These are phyloP conservation scores for Periophthalmodon schlosseri DNA, from an alignment of 2,113 vertebrate species.

Conservation along the genomic window DNA sequence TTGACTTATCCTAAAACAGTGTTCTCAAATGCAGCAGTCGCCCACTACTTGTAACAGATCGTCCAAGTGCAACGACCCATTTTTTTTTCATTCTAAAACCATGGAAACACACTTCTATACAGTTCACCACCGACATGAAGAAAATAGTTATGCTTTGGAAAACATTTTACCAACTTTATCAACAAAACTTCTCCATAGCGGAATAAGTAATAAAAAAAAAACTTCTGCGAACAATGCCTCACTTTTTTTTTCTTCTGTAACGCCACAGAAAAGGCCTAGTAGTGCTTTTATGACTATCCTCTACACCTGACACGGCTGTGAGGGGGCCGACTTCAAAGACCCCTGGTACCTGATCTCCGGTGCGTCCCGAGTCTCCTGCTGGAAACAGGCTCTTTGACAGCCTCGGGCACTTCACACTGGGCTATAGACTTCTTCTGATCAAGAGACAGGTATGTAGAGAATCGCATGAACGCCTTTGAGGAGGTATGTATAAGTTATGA, in stretches of 20 bases:
- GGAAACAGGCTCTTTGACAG: slow-evolving; percentile 8
- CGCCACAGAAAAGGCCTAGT: not conserved
- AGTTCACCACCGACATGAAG: not conserved
- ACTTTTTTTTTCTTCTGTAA: not conserved
- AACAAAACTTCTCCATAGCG: not conserved
- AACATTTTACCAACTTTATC: not conserved
- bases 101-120: not conserved
- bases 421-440: slow-evolving; percentile 24
- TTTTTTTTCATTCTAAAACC: too few relatives aligned
- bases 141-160: not conserved
- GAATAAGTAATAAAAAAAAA: not conserved
- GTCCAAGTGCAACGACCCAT: too few relatives aligned
- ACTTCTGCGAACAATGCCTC: not conserved
- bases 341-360: not conserved
- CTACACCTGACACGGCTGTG: slow-evolving; percentile 24
- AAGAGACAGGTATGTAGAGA: slow-evolving; percentile 35
- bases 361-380: slow-evolving; percentile 18
- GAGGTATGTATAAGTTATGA: slow-evolving; percentile 17
- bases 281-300: slow-evolving; percentile 12
- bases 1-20: too few relatives aligned
- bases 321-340: slow-evolving; percentile 46
- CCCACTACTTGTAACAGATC: too few relatives aligned
- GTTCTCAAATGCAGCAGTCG: too few relatives aligned
- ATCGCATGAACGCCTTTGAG: slow-evolving; percentile 28
- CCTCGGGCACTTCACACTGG: slow-evolving; percentile 24